Evolutionary conservation across 2,113 vertebrate species (phyloP).

Genomic region (Gadus chalcogrammus): DNA sequence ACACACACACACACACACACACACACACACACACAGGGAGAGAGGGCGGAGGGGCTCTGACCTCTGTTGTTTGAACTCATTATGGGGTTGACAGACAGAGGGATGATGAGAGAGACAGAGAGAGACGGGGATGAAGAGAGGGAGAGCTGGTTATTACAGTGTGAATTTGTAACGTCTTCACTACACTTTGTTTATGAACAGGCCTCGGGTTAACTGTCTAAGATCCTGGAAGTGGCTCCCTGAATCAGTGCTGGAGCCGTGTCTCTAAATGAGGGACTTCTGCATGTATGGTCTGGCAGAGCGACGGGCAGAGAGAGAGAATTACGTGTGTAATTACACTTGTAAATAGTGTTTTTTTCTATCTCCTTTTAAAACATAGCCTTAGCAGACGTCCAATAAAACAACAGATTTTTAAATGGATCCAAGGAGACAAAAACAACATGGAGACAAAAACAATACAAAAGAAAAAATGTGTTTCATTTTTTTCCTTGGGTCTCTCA

Average conservation of each 20-base stretch:
- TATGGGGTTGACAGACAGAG: too few species aligned
- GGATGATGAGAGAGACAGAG: slow-evolving; percentile 1
- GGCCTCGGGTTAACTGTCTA: too few species aligned
- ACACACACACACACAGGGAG: too few species aligned
- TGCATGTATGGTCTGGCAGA: too few species aligned
- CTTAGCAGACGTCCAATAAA: slow-evolving; percentile 64
- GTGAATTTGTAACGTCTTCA: too few species aligned
- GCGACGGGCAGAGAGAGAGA: slow-evolving; percentile 18
- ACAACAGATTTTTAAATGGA: slow-evolving; percentile 50
- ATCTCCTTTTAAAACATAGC: slow-evolving; percentile 61
- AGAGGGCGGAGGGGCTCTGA: too few species aligned
- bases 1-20: too few species aligned
- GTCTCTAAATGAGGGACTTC: too few species aligned
- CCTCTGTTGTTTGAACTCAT: too few species aligned
- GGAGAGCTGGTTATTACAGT: slow-evolving; percentile 5
- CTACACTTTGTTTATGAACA: too few species aligned
- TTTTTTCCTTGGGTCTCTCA: slow-evolving; percentile 4
- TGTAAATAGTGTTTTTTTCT: slow-evolving; percentile 37
- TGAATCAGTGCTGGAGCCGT: too few species aligned
- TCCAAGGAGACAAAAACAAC: slow-evolving; percentile 47
- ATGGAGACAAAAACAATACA: slow-evolving; percentile 15
- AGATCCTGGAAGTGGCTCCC: too few species aligned
- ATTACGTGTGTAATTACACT: slow-evolving; percentile 64
- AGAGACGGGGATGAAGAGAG: slow-evolving; percentile 36
- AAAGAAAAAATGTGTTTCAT: not conserved